A percentile compares a stretch with the other conserved stretches of the same genome.
These are phyloP conservation scores for Heliangelus exortis DNA, from an alignment of 2,797 vertebrate genomes.

Conservation along the genomic window DNA sequence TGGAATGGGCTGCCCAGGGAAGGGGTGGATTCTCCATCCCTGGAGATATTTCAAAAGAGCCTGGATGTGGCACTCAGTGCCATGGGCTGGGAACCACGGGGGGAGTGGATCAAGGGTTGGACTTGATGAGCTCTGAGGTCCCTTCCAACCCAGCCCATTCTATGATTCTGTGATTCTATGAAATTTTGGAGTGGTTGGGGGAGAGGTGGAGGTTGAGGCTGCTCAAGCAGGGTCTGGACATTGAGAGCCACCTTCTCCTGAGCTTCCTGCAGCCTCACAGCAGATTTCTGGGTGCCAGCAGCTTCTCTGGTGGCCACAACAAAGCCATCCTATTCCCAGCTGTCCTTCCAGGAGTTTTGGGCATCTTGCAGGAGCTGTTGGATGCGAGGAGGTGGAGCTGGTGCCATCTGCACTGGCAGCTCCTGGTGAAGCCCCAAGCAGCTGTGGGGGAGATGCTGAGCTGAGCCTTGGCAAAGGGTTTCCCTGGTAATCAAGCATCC, in stretches of 20 bases:
- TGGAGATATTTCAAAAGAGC: too few relatives aligned
- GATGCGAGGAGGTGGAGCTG: neutral
- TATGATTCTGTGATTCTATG: too few relatives aligned
- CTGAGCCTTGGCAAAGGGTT: neutral
- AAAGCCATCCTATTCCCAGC: neutral
- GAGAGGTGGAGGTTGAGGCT: neutral
- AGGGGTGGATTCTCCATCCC: too few relatives aligned
- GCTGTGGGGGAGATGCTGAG: neutral
- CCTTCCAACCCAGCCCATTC: too few relatives aligned
- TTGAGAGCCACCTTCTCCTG: accelerated
- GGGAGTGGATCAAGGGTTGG: too few relatives aligned
- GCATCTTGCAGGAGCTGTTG: neutral
- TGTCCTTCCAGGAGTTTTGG: neutral
- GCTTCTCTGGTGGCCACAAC: neutral
- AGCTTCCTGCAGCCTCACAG: neutral
- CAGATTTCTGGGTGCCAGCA: accelerated
- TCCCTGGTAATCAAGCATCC: neutral
- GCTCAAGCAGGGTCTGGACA: neutral
- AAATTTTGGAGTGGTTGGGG: neutral
- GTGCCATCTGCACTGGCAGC: conserved; percentile 44
- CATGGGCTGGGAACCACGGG: too few relatives aligned
- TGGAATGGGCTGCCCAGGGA: too few relatives aligned
- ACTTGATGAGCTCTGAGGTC: too few relatives aligned
- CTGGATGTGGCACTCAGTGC: too few relatives aligned
- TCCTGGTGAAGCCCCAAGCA: neutral